Evolutionary conservation across 2,888 invertebrate species (phyloP).

Genomic region (Drosophila rellima): DNA sequence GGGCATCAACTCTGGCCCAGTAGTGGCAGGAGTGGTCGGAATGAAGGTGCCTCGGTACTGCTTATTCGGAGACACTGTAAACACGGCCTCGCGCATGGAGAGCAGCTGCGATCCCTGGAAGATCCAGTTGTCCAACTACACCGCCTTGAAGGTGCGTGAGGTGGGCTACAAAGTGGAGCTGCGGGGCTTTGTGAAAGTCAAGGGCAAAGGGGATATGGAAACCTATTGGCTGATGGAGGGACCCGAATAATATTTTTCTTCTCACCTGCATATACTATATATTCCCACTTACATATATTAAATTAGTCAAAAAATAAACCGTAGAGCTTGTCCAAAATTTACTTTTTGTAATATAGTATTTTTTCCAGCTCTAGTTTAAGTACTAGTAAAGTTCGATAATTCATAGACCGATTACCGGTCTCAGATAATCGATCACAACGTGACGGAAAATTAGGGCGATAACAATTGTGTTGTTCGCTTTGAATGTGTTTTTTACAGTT

Average conservation of each 20-base stretch:
- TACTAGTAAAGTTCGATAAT: slow-evolving; percentile 24
- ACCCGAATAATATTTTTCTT: slow-evolving; percentile 67
- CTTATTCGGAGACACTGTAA: slow-evolving; percentile 96
- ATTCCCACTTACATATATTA: neutral
- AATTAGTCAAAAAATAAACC: slow-evolving; percentile 8
- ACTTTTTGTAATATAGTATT: too few relatives aligned
- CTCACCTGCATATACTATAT: neutral
- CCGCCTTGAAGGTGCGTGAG: slow-evolving; percentile 89
- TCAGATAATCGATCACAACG: slow-evolving; percentile 4
- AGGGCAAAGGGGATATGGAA: slow-evolving; percentile 96
- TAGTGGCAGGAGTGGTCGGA: slow-evolving; percentile 95
- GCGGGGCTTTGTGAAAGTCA: slow-evolving; percentile 92
- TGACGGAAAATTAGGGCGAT: slow-evolving; percentile 15
- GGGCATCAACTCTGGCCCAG: slow-evolving; percentile 94
- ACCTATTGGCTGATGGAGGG: slow-evolving; percentile 92
- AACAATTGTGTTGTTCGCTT: slow-evolving; percentile 3
- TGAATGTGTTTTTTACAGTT: neutral
- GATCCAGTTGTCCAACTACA: slow-evolving; percentile 91
- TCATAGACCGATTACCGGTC: neutral
- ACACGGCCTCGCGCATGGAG: slow-evolving; percentile 96
- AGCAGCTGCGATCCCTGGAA: slow-evolving; percentile 89
- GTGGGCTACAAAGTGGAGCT: slow-evolving; percentile 89
- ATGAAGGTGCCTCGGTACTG: slow-evolving; percentile 94
- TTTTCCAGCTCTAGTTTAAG: neutral
- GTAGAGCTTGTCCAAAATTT: neutral